Conservation (phyloP, 2,888 invertebrate genomes). For the Amiota communis region DNA sequence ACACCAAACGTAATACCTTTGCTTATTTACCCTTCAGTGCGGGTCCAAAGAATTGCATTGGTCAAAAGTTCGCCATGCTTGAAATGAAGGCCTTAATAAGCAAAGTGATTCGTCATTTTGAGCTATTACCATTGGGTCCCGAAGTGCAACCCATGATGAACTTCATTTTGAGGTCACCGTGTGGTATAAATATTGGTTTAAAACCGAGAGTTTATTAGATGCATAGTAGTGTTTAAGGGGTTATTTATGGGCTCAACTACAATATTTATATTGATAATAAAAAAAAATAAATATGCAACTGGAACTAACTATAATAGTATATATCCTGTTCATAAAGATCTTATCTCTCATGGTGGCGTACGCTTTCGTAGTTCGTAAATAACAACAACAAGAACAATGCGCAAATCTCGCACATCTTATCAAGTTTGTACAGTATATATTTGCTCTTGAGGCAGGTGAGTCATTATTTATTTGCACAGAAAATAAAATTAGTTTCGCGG, state of each 20-base stretch:
- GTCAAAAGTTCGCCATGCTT: conserved; percentile 68
- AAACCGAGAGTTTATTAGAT: conserved; percentile 45
- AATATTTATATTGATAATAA: too few relatives aligned
- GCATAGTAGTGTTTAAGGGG: background rate
- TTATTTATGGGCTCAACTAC: background rate
- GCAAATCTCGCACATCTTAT: conserved; percentile 3
- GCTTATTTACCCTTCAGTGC: conserved; percentile 67
- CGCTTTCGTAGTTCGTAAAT: background rate
- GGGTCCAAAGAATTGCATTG: conserved; percentile 67
- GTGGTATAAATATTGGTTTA: conserved; percentile 58
- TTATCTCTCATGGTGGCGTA: conserved; percentile 1
- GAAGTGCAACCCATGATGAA: conserved; percentile 54
- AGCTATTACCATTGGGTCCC: conserved; percentile 56
- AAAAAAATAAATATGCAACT: too few relatives aligned
- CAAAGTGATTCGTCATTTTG: conserved; percentile 60
- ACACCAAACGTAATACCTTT: conserved; percentile 47
- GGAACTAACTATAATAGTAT: too few relatives aligned
- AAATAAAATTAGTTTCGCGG: background rate
- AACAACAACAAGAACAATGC: conserved; percentile 11
- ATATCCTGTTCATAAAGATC: background rate
- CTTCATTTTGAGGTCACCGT: conserved; percentile 57
- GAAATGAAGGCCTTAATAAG: conserved; percentile 64
- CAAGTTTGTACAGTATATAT: background rate
- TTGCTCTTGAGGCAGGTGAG: background rate
- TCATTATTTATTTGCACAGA: conserved; percentile 6